Evolutionary conservation across 2,113 vertebrate species (phyloP).

Genomic region (Myxocyprinus asiaticus): DNA sequence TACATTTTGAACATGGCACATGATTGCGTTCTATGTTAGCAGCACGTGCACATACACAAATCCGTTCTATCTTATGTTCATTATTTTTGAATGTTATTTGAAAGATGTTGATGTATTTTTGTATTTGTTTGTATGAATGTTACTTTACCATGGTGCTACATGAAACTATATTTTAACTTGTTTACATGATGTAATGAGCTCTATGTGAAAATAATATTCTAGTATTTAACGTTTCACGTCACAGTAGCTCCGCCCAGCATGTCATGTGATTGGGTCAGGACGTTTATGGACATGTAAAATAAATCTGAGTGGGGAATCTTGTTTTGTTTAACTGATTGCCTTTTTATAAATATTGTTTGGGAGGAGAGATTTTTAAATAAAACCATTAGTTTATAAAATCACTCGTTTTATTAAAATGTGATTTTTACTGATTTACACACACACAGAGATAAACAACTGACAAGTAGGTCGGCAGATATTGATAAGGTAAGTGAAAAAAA

Average conservation of each 20-base stretch:
- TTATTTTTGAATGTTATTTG: conserved; percentile 36
- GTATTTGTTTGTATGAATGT: conserved; percentile 58
- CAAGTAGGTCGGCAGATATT: too few species aligned
- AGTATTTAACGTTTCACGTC: too few species aligned
- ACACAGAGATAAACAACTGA: too few species aligned
- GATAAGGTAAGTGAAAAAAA: too few species aligned
- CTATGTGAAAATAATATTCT: not conserved
- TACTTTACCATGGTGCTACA: conserved; percentile 69
- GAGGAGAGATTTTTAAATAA: conserved; percentile 42
- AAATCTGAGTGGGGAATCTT: not conserved
- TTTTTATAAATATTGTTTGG: conserved; percentile 24
- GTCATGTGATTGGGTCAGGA: too few species aligned
- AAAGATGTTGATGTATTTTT: conserved; percentile 57
- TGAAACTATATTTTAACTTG: conserved; percentile 20
- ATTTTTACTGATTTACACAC: too few species aligned
- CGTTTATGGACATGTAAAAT: not conserved
- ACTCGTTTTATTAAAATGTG: too few species aligned
- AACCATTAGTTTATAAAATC: conserved; percentile 1
- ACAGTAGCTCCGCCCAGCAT: too few species aligned
- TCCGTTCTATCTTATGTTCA: conserved; percentile 12
- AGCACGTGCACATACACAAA: too few species aligned
- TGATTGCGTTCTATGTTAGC: too few species aligned
- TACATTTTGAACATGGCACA: too few species aligned
- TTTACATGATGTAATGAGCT: conserved; percentile 42
- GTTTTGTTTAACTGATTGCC: not conserved